Percentiles rank a stretch among this genome's conserved stretches.
phyloP scores from a whole-genome alignment of 2,797 vertebrate species.

The Gorsachius magnificus region DNA sequence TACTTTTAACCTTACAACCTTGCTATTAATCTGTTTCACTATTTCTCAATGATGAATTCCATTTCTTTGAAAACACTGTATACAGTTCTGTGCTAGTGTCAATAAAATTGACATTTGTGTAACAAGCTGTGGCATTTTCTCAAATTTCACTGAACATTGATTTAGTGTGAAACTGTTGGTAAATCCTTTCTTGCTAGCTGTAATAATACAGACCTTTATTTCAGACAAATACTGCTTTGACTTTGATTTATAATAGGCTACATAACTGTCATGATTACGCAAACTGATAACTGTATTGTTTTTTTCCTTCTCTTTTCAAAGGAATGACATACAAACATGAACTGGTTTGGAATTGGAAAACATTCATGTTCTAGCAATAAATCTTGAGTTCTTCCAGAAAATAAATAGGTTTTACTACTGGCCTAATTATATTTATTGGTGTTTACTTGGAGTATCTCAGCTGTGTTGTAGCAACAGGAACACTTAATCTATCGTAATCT shows the following conservation, averaged over 20 bases:
- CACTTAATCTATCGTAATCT: neutral
- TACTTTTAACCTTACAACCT: constrained; percentile 63
- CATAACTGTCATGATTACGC: constrained; percentile 36
- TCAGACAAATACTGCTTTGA: constrained; percentile 37
- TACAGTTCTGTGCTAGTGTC: constrained; percentile 85
- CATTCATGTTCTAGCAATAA: constrained; percentile 40
- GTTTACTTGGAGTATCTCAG: constrained; percentile 10
- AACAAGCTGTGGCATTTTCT: constrained; percentile 81
- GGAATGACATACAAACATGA: constrained; percentile 29
- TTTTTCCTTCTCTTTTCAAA: constrained; percentile 48
- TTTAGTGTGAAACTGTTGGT: constrained; percentile 66
- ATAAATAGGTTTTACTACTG: constrained; percentile 42
- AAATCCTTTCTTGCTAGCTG: constrained; percentile 58
- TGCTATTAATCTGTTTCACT: constrained; percentile 74
- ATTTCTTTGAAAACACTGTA: constrained; percentile 78
- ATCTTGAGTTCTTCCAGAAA: constrained; percentile 34
- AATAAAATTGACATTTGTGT: constrained; percentile 93
- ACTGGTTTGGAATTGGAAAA: constrained; percentile 43
- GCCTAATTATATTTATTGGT: constrained; percentile 22
- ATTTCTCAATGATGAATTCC: constrained; percentile 74
- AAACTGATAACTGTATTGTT: constrained; percentile 46
- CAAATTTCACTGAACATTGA: constrained; percentile 71
- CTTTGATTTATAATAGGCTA: constrained; percentile 29
- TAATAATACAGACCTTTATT: constrained; percentile 57
- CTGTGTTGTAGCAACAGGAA: constrained; percentile 6